Evolutionary conservation across 2,888 invertebrate species (phyloP).

Genomic region (Acanthosoma haemorrhoidale): DNA sequence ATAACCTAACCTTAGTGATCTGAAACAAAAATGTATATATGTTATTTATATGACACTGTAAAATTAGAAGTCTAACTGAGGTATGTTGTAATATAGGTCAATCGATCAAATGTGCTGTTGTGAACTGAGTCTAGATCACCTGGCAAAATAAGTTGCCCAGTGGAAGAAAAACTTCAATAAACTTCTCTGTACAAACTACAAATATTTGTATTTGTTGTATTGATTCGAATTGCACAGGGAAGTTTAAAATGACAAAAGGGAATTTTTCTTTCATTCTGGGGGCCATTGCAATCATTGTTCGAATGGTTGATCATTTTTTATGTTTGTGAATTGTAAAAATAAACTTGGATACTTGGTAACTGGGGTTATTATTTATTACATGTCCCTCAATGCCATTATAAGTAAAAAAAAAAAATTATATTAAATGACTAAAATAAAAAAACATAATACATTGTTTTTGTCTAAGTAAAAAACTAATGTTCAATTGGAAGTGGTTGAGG

Average conservation of each 20-base stretch:
- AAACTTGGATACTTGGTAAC: not conserved
- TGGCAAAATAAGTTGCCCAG: not conserved
- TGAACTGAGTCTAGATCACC: not conserved
- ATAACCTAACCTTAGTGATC: not conserved
- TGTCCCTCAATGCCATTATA: too few relatives aligned
- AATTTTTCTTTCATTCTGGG: not conserved
- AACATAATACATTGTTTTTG: too few relatives aligned
- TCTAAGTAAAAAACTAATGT: too few relatives aligned
- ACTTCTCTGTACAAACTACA: conserved; percentile 8
- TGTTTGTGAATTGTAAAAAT: not conserved
- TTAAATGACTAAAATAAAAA: too few relatives aligned
- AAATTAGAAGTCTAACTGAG: not conserved
- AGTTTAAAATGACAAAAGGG: not conserved
- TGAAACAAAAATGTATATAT: not conserved
- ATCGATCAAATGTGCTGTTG: not conserved
- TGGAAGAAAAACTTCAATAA: not conserved
- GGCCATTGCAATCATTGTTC: not conserved
- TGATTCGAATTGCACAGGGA: not conserved
- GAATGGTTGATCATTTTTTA: not conserved
- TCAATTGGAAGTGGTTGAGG: too few relatives aligned
- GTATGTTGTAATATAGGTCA: not conserved
- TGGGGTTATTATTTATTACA: too few relatives aligned
- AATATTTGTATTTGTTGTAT: not conserved
- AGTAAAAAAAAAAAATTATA: too few relatives aligned
- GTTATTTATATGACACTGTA: conserved; percentile 10